Percentiles rank a stretch among this genome's conserved stretches.
Conservation (phyloP, 1,140 invertebrate genomes). For the Halictus rubicundus region DNA sequence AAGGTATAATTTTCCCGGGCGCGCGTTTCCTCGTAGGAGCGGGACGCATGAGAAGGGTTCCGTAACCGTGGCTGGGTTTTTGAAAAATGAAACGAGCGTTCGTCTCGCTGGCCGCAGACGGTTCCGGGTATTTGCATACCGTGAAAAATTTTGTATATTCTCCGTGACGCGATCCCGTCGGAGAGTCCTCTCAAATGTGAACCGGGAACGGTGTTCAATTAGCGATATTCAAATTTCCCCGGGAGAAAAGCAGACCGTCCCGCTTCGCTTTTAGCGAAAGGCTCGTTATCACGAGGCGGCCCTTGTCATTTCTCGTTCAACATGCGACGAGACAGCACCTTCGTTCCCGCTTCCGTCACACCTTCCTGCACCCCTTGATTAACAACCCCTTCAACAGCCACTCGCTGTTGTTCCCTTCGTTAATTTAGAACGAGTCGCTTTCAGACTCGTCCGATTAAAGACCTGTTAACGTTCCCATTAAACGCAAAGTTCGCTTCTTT, state of each 20-base stretch:
- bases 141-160: not conserved
- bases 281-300: conserved; percentile 22
- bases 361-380: conserved; percentile 14
- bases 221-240: conserved; percentile 17
- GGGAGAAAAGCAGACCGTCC: not conserved
- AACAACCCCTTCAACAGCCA: conserved; percentile 5
- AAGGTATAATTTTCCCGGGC: no score
- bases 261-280: not conserved
- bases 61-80: not conserved
- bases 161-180: no score
- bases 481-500: not conserved
- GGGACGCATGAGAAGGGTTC: no score
- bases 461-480: not conserved
- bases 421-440: conserved; percentile 31
- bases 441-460: not conserved
- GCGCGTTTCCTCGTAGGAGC: no score
- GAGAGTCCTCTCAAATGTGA: not conserved
- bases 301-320: conserved; percentile 14
- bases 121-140: not conserved
- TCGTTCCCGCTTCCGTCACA: not conserved
- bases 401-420: conserved; percentile 13
- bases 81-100: not conserved
- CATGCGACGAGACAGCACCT: not conserved
- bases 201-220: conserved; percentile 7
- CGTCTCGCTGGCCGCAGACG: not conserved